Base-by-base conservation (phyloP, 2,888 invertebrate species). In the Rutpela maculata region DNA sequence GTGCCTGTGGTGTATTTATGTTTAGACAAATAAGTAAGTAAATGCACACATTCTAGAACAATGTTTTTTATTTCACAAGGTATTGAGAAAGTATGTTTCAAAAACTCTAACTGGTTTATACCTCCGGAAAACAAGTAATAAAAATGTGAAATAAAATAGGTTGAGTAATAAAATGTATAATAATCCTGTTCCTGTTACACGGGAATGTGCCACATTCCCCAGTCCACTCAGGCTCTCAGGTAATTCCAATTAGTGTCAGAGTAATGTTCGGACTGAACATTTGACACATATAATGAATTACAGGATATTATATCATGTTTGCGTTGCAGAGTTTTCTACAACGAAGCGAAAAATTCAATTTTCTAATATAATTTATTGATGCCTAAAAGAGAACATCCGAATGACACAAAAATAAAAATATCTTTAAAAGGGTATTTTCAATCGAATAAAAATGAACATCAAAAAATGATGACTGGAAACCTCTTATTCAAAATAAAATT, bases 221-320 rank as follows among this genome's bases (percentile, higher is more conserved):
- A 38, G 60, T 17, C 63, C 31, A 18, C 7, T 0, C 38, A 38
- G 60, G 63, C 31, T 35, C 31, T 18, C 38, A 38, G 38, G 26
- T 18, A 38, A 65, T 65, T 65, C 17, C 63, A 65, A 65, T 65
- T 65, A 65, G 63, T 38, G 63, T 65, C 63, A 38, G 63, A 38
- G 63, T 35, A 38, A 38, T 65, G 63, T 65, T 38, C 38, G 38
- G 38, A 10, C 7, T 10, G 35, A 65, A 65, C 31, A 38, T 65
- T 65, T 65, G 63, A 65, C 63, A 18, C 38, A n/a, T 65, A 38
- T 11, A 9, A 43, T 65, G 63, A 65, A 26, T 65, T 65, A 65
- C 38, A 31, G 38, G 63, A 38, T 65, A 38, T 65, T 65, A 18
- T 65, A 65, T 18, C 63, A 35, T n/a, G 63, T 38, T 38, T n/a